Conservation (phyloP, 2,797 vertebrate genomes). For the Carapus acus region DNA sequence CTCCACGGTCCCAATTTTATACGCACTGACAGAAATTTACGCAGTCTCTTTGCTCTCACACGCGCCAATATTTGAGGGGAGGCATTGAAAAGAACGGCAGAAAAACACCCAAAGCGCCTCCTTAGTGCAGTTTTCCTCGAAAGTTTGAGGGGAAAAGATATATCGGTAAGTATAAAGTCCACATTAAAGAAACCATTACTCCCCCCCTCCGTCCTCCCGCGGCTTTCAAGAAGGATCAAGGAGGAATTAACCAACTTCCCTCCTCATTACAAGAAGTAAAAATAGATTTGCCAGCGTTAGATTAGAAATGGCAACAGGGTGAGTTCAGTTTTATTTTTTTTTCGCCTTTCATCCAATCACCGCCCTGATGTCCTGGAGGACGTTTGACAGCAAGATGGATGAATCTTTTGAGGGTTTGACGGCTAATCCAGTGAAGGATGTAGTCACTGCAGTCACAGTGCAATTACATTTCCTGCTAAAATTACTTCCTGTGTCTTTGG, state of each 20-base stretch:
- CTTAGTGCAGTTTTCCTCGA: slow-evolving; percentile 21
- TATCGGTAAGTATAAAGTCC: slow-evolving; percentile 13
- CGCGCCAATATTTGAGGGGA: no score
- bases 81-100: slow-evolving; percentile 28
- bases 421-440: slow-evolving; percentile 67
- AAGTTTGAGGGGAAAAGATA: slow-evolving; percentile 45
- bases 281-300: slow-evolving; percentile 63
- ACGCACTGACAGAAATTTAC: no score
- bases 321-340: slow-evolving; percentile 35
- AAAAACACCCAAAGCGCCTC: slow-evolving; percentile 34
- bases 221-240: slow-evolving; percentile 64
- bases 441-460: slow-evolving; percentile 60
- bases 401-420: slow-evolving; percentile 63
- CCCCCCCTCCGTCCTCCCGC: slow-evolving; percentile 31
- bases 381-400: slow-evolving; percentile 69
- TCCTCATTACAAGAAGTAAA: slow-evolving; percentile 64
- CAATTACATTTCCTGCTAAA: slow-evolving; percentile 60
- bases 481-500: slow-evolving; percentile 53
- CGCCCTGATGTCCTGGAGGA: slow-evolving; percentile 52
- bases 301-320: slow-evolving; percentile 66
- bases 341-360: slow-evolving; percentile 63
- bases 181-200: slow-evolving; percentile 62
- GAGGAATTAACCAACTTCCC: slow-evolving; percentile 66
- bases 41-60: no score
- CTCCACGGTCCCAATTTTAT: no score